These are phyloP conservation scores for Gryllus longicercus DNA, from an alignment of 2,888 invertebrate genomes.

Conservation along the genomic window DNA sequence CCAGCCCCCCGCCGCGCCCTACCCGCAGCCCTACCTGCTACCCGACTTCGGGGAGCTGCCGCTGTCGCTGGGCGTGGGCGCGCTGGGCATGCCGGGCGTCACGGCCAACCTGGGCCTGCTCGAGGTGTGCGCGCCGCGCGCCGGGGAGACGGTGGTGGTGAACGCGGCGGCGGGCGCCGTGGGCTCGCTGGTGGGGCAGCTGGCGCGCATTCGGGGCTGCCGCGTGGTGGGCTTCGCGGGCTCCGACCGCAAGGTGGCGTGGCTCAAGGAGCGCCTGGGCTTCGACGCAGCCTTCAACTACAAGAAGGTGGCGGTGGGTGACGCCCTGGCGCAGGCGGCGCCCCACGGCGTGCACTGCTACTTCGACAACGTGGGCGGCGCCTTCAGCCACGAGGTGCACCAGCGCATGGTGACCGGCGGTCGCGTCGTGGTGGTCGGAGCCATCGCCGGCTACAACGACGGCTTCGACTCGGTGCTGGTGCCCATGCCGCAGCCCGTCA, in stretches of 20 bases:
- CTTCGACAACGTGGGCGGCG: slow-evolving; percentile 48
- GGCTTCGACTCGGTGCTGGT: slow-evolving; percentile 45
- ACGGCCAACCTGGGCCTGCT: slow-evolving; percentile 73
- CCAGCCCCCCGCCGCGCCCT: background rate
- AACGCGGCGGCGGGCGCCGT: slow-evolving; percentile 51
- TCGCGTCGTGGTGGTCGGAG: slow-evolving; percentile 62
- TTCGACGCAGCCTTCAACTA: slow-evolving; percentile 72
- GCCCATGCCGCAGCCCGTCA: slow-evolving; percentile 53
- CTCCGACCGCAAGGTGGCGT: slow-evolving; percentile 65
- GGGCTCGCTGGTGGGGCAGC: slow-evolving; percentile 50
- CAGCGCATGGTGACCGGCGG: slow-evolving; percentile 61
- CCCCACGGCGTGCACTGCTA: slow-evolving; percentile 74
- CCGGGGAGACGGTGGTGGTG: slow-evolving; percentile 66
- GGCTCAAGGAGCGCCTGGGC: slow-evolving; percentile 61
- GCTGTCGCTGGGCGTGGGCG: slow-evolving; percentile 43
- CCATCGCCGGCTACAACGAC: slow-evolving; percentile 62
- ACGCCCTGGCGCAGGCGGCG: slow-evolving; percentile 57
- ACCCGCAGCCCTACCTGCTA: slow-evolving; percentile 34
- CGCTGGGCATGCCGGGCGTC: slow-evolving; percentile 49
- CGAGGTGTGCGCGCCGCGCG: slow-evolving; percentile 66
- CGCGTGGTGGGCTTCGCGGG: slow-evolving; percentile 71
- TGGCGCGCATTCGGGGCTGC: slow-evolving; percentile 59
- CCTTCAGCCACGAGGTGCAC: slow-evolving; percentile 55
- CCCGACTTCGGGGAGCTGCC: slow-evolving; percentile 43
- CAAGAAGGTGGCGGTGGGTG: slow-evolving; percentile 56